Conservation (phyloP, 2,888 invertebrate species). For the Agapostemon virescens region DNA sequence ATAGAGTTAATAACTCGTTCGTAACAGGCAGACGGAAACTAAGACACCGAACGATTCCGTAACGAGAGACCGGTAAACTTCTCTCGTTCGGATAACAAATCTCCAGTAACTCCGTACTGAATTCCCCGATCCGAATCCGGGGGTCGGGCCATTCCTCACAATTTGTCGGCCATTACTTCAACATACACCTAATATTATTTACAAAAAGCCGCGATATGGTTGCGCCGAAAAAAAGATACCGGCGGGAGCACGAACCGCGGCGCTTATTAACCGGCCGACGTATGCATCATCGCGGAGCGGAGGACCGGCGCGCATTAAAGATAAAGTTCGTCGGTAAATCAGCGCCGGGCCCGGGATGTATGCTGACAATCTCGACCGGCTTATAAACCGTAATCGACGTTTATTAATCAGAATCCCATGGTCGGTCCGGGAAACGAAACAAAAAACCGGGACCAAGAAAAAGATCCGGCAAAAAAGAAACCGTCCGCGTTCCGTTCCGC, state of each 20-base stretch:
- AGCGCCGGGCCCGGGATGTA: slow-evolving; percentile 25
- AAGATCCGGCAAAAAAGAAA: background rate
- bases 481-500: slow-evolving; percentile 13
- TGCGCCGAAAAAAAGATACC: slow-evolving; percentile 16
- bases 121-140: slow-evolving; percentile 1
- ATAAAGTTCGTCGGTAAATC: slow-evolving; percentile 51
- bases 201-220: slow-evolving; percentile 9
- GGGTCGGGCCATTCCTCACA: slow-evolving; percentile 6
- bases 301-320: slow-evolving; percentile 30
- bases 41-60: background rate
- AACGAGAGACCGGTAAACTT: background rate
- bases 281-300: slow-evolving; percentile 42
- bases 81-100: background rate
- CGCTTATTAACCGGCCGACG: slow-evolving; percentile 31
- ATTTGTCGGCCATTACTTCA: slow-evolving; percentile 18
- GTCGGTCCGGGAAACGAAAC: slow-evolving; percentile 27
- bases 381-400: slow-evolving; percentile 52
- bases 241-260: slow-evolving; percentile 2
- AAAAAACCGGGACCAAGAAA: background rate
- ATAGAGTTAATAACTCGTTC: background rate
- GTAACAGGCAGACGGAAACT: background rate
- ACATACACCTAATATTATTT: slow-evolving; percentile 14
- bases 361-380: slow-evolving; percentile 32
- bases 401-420: slow-evolving; percentile 49
- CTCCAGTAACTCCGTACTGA: background rate